Base-by-base conservation (phyloP, 2,888 invertebrate species). In the Melikaiella ostensackeni region DNA sequence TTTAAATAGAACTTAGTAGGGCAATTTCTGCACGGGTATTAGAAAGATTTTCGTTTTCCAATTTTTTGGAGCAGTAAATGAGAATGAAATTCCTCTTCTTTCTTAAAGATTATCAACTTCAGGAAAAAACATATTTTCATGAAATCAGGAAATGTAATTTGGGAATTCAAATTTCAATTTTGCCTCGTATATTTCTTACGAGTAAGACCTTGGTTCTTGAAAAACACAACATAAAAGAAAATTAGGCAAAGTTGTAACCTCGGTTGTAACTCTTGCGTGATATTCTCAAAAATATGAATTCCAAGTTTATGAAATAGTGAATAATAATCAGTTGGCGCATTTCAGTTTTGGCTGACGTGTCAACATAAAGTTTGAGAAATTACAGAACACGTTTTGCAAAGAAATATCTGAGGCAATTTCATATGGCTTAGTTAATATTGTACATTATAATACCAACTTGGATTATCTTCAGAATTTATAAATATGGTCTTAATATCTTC, bases 221-320 rank as follows among this genome's bases (percentile, higher is more conserved):
- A 24, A 57, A n/a, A 21, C 13, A 13, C 13, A 57, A 13, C 57
- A 13, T 57, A 57, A 24, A 57, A 57, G 50, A 50, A 57, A 57
- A 57, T 24, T 13, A 57, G 50, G 19, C 13, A 46, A 42, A 7
- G n/a, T n/a, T n/a, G n/a, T n/a, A n/a, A n/a, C n/a, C n/a, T n/a
- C n/a, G n/a, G 16, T 16, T 70, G 70, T 30, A 1, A 70, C n/a
- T 70, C 46, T 70, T 70, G 50, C 27, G 11, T 11, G 50, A 50
- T n/a, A 42, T n/a, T 70, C 50, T 50, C 70, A 70, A 70, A 70
- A 70, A 46, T 19, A 70, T 70, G 50, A 57, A 57, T 24, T 57
- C 46, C 46, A 19, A 27, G 38, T 70, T 70, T 50, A 70, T 66
- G 46, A 46, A 66, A 46, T 16, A 64, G 16, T 30, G 24, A n/a